Evolutionary conservation across 30 jellyfish, hydroid and myxozoan genomes (phyloP), one percentile per base, ranked within the genome.

Genomic region (Turritopsis dohrnii): DNA sequence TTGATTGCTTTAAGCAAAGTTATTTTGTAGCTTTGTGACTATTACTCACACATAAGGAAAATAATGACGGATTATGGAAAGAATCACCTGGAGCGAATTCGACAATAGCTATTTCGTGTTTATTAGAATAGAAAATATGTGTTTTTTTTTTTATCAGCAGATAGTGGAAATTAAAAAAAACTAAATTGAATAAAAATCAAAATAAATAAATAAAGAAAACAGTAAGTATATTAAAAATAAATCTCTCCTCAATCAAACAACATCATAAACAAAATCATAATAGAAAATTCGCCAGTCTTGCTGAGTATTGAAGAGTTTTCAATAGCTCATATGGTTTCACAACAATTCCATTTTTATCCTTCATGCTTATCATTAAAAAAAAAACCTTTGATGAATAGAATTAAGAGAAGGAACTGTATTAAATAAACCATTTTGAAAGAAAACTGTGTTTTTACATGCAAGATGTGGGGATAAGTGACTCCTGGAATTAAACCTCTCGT

Each of bases 81-180:
- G 22, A 69, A 27, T 69, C 77, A 69, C 77, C 77, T 69, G 77
- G 30, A 9, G 77, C 30, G 77, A n/a, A n/a, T 69, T 69, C 7
- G 19, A 69, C 77, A 69, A 69, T 69, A 69, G 77, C 8, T 69
- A 41, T 41, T 69, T 69, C 30, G 30, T 69, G 17, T 69, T 69
- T 0, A 69, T n/a, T n/a, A 69, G 30, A 23, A n/a, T 69, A 69
- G 8, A 69, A 69, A 69, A 69, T 69, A 69, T 69, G 30, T 69
- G 28, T 69, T 69, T 69, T n/a, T 18, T 60, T 18, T 69, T 23
- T 69, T 23, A 23, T 69, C 30, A 69, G 28, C 28, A 27, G 30
- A 69, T 1, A 69, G 77, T n/a, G 77, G 30, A 69, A 69, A n/a
- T 7, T 69, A n/a, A 69, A n/a, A 7, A 69, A 69, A 69, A 60